Evolutionary conservation across 2,113 vertebrate species (phyloP), one percentile per base, ranked within the genome.

Genomic region (Lasiurus cinereus): DNA sequence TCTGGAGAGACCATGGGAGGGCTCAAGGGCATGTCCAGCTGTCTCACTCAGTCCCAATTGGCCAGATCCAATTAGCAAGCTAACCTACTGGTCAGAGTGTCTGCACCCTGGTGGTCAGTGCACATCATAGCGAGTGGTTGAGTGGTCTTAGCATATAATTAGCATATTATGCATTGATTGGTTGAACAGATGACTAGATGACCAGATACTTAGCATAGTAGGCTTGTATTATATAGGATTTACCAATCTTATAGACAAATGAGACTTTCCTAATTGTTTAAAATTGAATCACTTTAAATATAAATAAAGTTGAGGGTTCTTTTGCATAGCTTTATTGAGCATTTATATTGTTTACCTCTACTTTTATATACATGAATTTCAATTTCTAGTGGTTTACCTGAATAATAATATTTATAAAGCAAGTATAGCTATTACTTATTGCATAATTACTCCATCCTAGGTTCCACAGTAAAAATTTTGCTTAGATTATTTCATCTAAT

Each of bases 371-470:
- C 13, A 22, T 78, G 66, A 29, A 33, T 29, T 21, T 2, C 16
- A 7, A 54, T 70, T 89, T 33, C 21, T 82, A 82, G 16, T 3
- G 16, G 22, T 50, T 31, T 50, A 76, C 73, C 19, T 50, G 80
- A 66, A n/a, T 80, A 36, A 79, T 70, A 79, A 52, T 79, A 72
- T 85, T 66, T 62, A 83, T 78, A 83, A 83, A 73, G 27, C 29
- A 36, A 72, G 12, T 66, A 21, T 14, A 62, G 2, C 29, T 74
- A 7, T 69, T 64, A 64, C 33, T 66, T 64, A 10, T 64, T 64
- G 10, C 59, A 14, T 11, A 9, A 18, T 73, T 76, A 69, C 4
- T 78, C n/a, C 12, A 39, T 27, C 33, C 43, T 66, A 46, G 22
- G 24, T 72, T 78, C 54, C 78, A 31, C 12, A 73, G 27, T 64